Base-by-base conservation (phyloP, 2,113 vertebrate species). In the Hucho hucho region DNA sequence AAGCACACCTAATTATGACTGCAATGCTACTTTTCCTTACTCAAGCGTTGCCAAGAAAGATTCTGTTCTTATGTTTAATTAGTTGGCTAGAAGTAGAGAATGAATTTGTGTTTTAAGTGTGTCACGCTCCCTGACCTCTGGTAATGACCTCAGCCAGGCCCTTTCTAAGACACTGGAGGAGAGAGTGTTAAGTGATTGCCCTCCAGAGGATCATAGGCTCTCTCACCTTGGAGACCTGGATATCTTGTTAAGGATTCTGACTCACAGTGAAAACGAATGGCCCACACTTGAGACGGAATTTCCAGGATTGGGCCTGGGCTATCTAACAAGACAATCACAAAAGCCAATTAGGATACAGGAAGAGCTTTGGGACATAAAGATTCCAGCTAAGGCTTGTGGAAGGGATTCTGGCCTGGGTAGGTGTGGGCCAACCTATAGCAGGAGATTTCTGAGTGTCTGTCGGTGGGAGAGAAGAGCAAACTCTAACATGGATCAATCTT, bases 311-410 rank as follows among this genome's bases (percentile, higher is more conserved):
- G 79, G 79, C 85, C 75, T 73, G 69, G 68, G 86, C 81, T 88
- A 85, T 86, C 89, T 89, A 91, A 93, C 85, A 89, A 91, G 88
- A 89, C 90, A 93, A 91, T 93, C 89, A 92, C 89, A 89, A 91
- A 89, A 91, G 90, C 92, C 92, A 93, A 93, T 93, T 92, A 93
- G 85, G 87, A 81, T 78, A 66, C 61, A 77, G 82, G 86, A 70
- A 68, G 84, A 82, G 85, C 89, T 90, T 87, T 82, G 77, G 86
- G 89, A 87, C 85, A 88, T 77, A 89, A 82, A 80, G 82, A 89
- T 91, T 89, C 80, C 78, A 74, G 49, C 16, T 14, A 53, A 64
- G 75, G 74, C 83, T 89, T 83, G 84, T 77, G 82, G 53, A 82
- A 87, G 89, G 87, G 82, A 87, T 91, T 90, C 86, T 82, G 84